Percentiles rank a stretch among this genome's conserved stretches.
phyloP scores from a whole-genome alignment of 2,113 vertebrate genomes.

The Ovis aries region DNA sequence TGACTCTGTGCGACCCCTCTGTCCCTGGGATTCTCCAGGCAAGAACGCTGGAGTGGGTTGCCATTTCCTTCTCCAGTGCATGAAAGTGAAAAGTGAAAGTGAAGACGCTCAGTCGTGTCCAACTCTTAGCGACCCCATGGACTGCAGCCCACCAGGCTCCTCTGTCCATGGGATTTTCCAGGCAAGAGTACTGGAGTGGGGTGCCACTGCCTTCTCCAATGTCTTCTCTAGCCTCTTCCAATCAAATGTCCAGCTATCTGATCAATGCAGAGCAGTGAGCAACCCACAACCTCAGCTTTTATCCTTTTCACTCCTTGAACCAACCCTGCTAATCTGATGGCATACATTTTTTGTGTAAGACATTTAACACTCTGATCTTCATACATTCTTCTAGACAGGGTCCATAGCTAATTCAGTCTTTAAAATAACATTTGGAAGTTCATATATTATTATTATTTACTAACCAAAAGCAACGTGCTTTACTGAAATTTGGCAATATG shows the following conservation, averaged over 20 bases:
- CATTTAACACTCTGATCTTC: not conserved
- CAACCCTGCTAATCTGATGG: not conserved
- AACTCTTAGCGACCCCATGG: no score
- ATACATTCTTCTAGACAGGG: not conserved
- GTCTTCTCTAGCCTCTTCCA: not conserved
- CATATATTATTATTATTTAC: not conserved
- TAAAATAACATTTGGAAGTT: not conserved
- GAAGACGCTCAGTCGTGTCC: no score
- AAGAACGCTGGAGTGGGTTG: no score
- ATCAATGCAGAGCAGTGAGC: not conserved
- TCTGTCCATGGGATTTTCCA: no score
- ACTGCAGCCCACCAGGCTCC: no score
- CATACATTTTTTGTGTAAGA: not conserved
- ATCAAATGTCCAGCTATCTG: not conserved
- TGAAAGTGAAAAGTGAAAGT: no score
- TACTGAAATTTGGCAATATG: not conserved
- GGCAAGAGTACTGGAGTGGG: no score
- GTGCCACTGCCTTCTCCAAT: no score
- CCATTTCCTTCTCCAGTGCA: no score
- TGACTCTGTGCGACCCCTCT: rapidly evolving
- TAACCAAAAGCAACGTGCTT: not conserved
- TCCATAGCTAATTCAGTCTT: not conserved
- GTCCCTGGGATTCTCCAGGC: no score
- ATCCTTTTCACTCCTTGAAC: not conserved
- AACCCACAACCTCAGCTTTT: not conserved